Conservation (phyloP, 2,888 invertebrate genomes). For the Linnaemya vulpina region DNA sequence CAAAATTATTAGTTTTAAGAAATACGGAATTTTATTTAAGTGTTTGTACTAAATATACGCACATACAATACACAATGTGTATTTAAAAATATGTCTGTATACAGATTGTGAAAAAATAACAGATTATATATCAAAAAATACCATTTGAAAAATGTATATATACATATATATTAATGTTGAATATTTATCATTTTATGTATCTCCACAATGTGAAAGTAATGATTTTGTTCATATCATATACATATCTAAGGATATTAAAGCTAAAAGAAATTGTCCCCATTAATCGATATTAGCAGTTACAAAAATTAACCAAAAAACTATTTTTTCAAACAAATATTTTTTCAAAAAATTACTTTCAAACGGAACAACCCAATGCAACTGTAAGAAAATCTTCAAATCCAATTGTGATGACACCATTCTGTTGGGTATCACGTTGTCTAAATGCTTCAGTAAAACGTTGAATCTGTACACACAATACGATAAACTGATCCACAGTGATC, state of each 20-base stretch:
- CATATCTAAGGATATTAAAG: not conserved
- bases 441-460: slow-evolving; percentile 95
- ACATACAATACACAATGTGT: not conserved
- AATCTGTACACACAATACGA: slow-evolving; percentile 93
- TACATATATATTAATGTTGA: too few relatives aligned
- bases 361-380: slow-evolving; percentile 90
- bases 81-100: not conserved
- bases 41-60: slow-evolving; percentile 26
- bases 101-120: not conserved
- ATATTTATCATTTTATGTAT: not conserved
- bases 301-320: slow-evolving; percentile 3
- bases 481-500: slow-evolving; percentile 93
- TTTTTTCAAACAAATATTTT: not conserved
- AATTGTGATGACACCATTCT: slow-evolving; percentile 92
- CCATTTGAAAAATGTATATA: not conserved
- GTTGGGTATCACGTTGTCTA: slow-evolving; percentile 89
- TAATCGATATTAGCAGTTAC: not conserved
- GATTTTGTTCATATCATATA: not conserved
- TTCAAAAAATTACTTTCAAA: slow-evolving; percentile 57
- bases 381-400: slow-evolving; percentile 95
- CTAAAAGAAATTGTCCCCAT: not conserved
- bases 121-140: slow-evolving; percentile 10
- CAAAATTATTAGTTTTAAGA: not conserved
- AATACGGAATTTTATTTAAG: slow-evolving; percentile 34
- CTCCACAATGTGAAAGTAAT: not conserved